Evolutionary conservation across 2,113 vertebrate species (phyloP).

Genomic region (cat (Felis catus)): F.catus_Fca126_mat1.0 CM031420.1:155599001-155599500

Average conservation of each 20-base stretch:
- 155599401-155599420: background rate
- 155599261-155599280: background rate
- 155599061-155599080: too few species aligned
- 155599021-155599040: too few species aligned
- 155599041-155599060: too few species aligned
- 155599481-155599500: background rate
- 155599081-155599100: background rate
- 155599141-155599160: background rate
- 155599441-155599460: background rate
- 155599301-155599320: background rate
- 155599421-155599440: background rate
- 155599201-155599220: accelerated
- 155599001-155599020: too few species aligned
- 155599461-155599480: background rate
- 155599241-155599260: background rate
- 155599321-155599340: background rate
- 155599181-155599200: accelerated
- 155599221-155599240: background rate
- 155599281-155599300: background rate
- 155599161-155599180: background rate
- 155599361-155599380: background rate
- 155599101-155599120: background rate
- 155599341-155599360: background rate
- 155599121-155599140: background rate
- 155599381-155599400: background rate